Conservation (phyloP, 35 echinoderm and acorn worm species). For the Lytechinus pictus region DNA sequence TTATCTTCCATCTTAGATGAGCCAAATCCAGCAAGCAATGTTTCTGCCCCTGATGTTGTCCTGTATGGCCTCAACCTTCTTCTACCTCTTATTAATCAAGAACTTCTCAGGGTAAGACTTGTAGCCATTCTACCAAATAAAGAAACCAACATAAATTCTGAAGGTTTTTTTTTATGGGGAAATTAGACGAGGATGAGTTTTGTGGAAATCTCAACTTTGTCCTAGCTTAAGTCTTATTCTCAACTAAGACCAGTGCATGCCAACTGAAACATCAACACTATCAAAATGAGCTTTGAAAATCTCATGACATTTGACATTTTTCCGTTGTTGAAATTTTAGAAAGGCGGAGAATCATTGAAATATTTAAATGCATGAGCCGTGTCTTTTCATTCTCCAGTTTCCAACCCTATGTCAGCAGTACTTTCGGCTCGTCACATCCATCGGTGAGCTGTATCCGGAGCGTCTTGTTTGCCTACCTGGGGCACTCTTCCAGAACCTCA, state of each 20-base stretch:
- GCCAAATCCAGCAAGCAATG: constrained; percentile 47
- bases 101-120: constrained; percentile 80
- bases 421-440: constrained; percentile 92
- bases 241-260: too few relatives aligned
- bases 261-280: too few relatives aligned
- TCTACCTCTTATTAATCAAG: constrained; percentile 84
- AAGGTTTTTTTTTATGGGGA: too few relatives aligned
- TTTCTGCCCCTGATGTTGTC: constrained; percentile 90
- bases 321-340: too few relatives aligned
- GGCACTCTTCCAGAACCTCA: constrained; percentile 80
- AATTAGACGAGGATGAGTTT: too few relatives aligned
- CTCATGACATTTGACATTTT: too few relatives aligned
- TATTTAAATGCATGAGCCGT: too few relatives aligned
- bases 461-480: constrained; percentile 67
- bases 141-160: too few relatives aligned
- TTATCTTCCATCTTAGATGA: constrained; percentile 23
- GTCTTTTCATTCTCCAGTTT: constrained; percentile 62
- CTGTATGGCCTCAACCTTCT: constrained; percentile 92
- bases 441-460: constrained; percentile 89
- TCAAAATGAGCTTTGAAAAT: too few relatives aligned
- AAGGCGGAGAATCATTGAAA: too few relatives aligned
- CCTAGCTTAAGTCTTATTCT: too few relatives aligned
- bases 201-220: too few relatives aligned
- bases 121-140: neutral
- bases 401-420: constrained; percentile 90